These are phyloP conservation scores for Sebastes trivittatus DNA, from an alignment of 2,797 vertebrate species.

Conservation along the genomic window DNA sequence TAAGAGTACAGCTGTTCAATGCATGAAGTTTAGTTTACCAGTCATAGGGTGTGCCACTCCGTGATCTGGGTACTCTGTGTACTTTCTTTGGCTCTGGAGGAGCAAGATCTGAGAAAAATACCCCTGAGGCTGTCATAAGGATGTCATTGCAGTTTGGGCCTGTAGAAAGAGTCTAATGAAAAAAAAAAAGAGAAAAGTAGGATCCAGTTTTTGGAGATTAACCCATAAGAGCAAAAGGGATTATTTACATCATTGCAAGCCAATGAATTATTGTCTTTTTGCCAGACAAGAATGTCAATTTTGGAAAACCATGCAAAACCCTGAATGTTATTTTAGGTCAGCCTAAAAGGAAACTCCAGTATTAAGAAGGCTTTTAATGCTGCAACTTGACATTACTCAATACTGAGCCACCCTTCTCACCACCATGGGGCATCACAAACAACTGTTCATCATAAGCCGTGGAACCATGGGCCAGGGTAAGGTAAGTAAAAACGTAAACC, in stretches of 20 bases:
- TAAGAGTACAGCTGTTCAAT: neutral
- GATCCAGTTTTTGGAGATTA: neutral
- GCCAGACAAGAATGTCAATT: neutral
- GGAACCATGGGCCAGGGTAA: too few relatives aligned
- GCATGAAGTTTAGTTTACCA: neutral
- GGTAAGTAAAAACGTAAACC: too few relatives aligned
- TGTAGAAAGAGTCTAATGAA: neutral
- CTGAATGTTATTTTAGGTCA: neutral
- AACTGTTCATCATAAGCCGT: too few relatives aligned
- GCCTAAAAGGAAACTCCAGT: too few relatives aligned
- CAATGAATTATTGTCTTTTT: neutral
- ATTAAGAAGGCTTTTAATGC: too few relatives aligned
- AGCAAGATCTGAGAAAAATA: neutral
- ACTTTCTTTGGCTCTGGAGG: neutral
- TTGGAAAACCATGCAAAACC: neutral
- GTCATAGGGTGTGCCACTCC: neutral
- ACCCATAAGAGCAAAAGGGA: neutral
- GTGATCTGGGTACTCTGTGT: neutral
- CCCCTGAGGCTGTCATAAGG: neutral
- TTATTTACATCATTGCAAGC: neutral
- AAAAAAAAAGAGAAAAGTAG: neutral
- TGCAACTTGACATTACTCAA: too few relatives aligned
- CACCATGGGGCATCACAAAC: too few relatives aligned
- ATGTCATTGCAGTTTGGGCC: neutral
- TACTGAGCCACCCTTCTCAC: too few relatives aligned